Evolutionary conservation across 2,888 invertebrate species (phyloP), one percentile per base, ranked within the genome.

Genomic region (Empis stercorea): DNA sequence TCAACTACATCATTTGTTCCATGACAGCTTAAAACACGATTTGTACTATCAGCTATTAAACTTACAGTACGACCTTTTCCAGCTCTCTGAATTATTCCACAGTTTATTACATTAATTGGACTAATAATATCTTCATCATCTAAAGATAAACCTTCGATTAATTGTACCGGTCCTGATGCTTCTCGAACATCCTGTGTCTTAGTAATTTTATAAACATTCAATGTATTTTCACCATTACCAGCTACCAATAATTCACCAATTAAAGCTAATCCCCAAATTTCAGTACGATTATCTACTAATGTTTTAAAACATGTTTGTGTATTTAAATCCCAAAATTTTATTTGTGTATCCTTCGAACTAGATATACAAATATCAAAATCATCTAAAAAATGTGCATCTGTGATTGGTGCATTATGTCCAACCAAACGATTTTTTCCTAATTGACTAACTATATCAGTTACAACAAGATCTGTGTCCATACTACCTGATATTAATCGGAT

Each of bases 311-410:
- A 97, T 61, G 92, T 87, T 58, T 93, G 87, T 7, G 92, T 92
- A 55, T 88, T 85, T 54, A 97, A 73, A 66, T 97, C 92, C 97
- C 97, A 99, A 65, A 99, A 92, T 68, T 96, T 97, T 1, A 99
- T 79, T 64, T 87, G 87, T 10, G 87, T 87, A 65, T 99, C 99
- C 66, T 92, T 94, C 0, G 95, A 94, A 34, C 85, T 79, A 57
- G 87, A 85, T 9, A 92, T 74, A 10, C 91, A 65, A 23, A 55
- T 42, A 40, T 53, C 49, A 54, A 78, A 75, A 48, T 80, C 72
- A 48, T 77, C 75, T 65, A 88, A 76, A 59, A 89, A 89, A 9
- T 79, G 71, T 1, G 84, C 70, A 71, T 87, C 84, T 0, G 95
- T 97, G 15, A 99, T 76, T 0, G 80, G 78, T 16, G 87, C 91